These are phyloP conservation scores for Gastrophysa polygoni DNA, from an alignment of 2,888 invertebrate species.

Conservation along the genomic window DNA sequence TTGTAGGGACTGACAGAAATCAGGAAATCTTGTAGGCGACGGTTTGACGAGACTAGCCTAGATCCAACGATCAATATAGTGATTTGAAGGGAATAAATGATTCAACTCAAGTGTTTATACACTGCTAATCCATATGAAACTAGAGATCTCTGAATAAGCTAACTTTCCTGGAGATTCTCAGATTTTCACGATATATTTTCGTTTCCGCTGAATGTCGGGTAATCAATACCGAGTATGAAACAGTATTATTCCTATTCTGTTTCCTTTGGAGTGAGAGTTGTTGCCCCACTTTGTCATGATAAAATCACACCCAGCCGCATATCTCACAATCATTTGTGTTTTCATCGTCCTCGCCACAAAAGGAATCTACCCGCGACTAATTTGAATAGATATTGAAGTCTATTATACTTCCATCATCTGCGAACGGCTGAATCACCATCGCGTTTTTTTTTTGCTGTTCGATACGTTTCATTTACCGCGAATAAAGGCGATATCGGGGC, in stretches of 20 bases:
- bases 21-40: no score
- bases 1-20: no score
- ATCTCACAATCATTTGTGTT: not conserved
- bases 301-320: not conserved
- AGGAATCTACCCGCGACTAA: slow-evolving; percentile 14
- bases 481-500: slow-evolving; percentile 22
- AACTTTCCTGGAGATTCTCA: no score
- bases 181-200: no score
- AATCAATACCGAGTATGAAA: no score
- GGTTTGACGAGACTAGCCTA: no score
- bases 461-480: slow-evolving; percentile 27
- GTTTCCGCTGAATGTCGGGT: no score
- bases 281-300: not conserved
- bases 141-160: no score
- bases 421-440: slow-evolving; percentile 23
- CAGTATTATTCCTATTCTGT: not conserved
- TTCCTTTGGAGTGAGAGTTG: not conserved
- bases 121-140: no score
- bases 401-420: slow-evolving; percentile 27
- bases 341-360: not conserved
- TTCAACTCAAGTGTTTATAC: no score
- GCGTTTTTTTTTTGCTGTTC: slow-evolving; percentile 19
- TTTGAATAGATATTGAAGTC: slow-evolving; percentile 33
- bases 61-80: no score
- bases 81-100: no score